Base-by-base conservation (phyloP, 2,113 vertebrate species). In the Leucopsar rothschildi region DNA sequence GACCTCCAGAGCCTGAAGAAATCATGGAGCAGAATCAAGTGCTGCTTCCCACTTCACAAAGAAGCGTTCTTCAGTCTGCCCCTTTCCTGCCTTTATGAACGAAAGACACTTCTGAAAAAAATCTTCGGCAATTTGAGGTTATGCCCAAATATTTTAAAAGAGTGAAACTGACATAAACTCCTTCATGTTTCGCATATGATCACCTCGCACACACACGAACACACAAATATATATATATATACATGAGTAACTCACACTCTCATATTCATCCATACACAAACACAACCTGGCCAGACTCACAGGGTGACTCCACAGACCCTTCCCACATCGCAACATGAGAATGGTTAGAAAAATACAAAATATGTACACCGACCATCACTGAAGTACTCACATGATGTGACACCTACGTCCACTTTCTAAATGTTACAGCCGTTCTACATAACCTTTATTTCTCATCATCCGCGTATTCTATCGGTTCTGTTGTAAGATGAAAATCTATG, bases 11-110 rank as follows among this genome's bases (percentile, higher is more conserved):
- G 94, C 35, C 76, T 49, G 37, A 33, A 77, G 82, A 86, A 49
- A 60, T 22, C 4, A 10, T 57, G 39, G 42, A 84, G 47, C 12
- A 22, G 53, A 88, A 91, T 81, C 56, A 77, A 88, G 71, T 70
- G 90, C 95, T 80, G 86, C 90, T 93, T 86, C 65, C 61, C 57
- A 93, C 87, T 71, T 90, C 87, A 93, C 94, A 93, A 88, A 96
- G 89, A 81, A 94, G 94, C 44, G 0, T 59, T 95, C 73, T 66
- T 76, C 91, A 68, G 90, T 60, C 83, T 80, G 47, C 39, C 39
- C 72, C 65, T 94, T 39, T 64, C 79, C 66, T 70, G 65, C 66
- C 83, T 92, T 75, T 79, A 81, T 17, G 12, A 87, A 80, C 31
- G 68, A 86, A 88, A 92, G 75, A 21, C 71, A 16, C 86, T 91